phyloP scores from a whole-genome alignment of 2,113 vertebrate genomes.

The Psettodes erumei region DNA sequence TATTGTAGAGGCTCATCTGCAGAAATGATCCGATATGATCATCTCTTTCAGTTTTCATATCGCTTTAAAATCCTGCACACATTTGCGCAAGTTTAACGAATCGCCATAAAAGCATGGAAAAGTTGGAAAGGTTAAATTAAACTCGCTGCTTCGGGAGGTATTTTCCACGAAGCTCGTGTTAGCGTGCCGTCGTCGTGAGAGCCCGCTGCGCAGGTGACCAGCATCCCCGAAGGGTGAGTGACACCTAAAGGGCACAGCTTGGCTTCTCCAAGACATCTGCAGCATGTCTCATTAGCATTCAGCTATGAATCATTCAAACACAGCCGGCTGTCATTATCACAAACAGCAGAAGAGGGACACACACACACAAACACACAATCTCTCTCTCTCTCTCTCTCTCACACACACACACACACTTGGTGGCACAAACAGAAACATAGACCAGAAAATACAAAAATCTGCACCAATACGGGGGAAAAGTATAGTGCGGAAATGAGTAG shows the following conservation, averaged over 20 bases:
- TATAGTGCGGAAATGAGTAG: too few species aligned
- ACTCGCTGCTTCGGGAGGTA: conserved; percentile 26
- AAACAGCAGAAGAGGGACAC: conserved; percentile 50
- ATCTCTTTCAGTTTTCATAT: conserved; percentile 53
- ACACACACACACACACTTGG: too few species aligned
- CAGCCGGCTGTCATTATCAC: conserved; percentile 67
- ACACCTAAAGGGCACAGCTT: conserved; percentile 68
- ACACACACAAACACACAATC: not conserved
- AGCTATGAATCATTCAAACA: conserved; percentile 76
- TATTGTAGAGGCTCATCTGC: conserved; percentile 14
- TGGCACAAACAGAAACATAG: not conserved
- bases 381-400: not conserved
- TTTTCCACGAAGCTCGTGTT: conserved; percentile 15
- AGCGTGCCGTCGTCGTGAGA: not conserved
- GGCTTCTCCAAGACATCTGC: conserved; percentile 71
- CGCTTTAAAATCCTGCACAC: conserved; percentile 37
- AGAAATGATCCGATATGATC: conserved; percentile 49
- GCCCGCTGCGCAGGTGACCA: conserved; percentile 60
- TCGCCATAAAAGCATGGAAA: conserved; percentile 32
- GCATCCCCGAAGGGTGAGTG: conserved; percentile 51
- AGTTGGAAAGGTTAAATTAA: conserved; percentile 47
- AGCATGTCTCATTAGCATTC: conserved; percentile 74
- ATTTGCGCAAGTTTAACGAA: conserved; percentile 33
- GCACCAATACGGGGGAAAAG: not conserved
- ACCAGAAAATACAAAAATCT: conserved; percentile 22